Evolutionary conservation across 2,888 invertebrate species (phyloP).

Genomic region (Drepanosiphum platanoidis): DNA sequence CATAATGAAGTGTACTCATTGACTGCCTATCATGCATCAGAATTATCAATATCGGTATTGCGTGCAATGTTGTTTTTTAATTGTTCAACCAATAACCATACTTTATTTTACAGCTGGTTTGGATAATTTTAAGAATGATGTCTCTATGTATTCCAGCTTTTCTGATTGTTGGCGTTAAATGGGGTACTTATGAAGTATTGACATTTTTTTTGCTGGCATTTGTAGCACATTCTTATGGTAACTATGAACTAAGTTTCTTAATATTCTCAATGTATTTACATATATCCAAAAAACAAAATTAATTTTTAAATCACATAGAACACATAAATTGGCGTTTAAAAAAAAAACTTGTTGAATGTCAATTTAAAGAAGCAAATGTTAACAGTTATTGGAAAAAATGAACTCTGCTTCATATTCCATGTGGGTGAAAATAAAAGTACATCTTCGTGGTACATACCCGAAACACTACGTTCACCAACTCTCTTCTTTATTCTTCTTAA

Average conservation of each 20-base stretch:
- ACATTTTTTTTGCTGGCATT: constrained; percentile 9
- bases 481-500: too few species aligned
- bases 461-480: too few species aligned
- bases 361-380: too few species aligned
- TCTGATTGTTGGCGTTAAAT: constrained; percentile 22
- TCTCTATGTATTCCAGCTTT: constrained; percentile 17
- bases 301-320: too few species aligned
- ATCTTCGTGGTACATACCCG: too few species aligned
- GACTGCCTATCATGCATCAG: constrained; percentile 30
- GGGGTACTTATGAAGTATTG: neutral
- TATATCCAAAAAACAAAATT: too few species aligned
- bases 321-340: too few species aligned
- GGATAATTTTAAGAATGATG: constrained; percentile 21
- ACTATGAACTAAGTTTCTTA: neutral
- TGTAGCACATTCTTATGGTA: constrained; percentile 33
- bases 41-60: constrained; percentile 22
- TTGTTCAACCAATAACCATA: neutral
- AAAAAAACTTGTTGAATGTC: too few species aligned
- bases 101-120: constrained; percentile 2
- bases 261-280: too few species aligned
- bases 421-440: too few species aligned
- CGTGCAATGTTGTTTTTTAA: neutral
- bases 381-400: too few species aligned
- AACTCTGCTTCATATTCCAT: too few species aligned
- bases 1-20: constrained; percentile 42